Evolutionary conservation across 2,113 vertebrate genomes (phyloP).

Genomic region (Acanthochromis polyacanthus): DNA sequence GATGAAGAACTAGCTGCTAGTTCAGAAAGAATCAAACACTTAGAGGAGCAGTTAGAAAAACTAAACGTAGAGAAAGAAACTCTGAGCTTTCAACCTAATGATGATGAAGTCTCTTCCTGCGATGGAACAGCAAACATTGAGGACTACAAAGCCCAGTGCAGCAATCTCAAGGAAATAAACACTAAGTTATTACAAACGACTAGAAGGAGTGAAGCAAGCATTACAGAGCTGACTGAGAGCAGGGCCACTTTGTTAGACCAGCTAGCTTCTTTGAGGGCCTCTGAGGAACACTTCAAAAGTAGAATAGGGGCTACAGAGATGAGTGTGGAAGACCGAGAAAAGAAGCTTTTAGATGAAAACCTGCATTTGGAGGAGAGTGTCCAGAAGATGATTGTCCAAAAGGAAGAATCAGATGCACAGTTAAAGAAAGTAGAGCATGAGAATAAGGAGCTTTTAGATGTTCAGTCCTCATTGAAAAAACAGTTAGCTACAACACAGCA

Average conservation of each 20-base stretch:
- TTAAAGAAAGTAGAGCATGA: constrained; percentile 81
- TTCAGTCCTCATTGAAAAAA: constrained; percentile 78
- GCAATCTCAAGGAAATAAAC: constrained; percentile 76
- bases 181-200: constrained; percentile 74
- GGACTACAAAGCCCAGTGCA: constrained; percentile 63
- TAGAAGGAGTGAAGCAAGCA: constrained; percentile 75
- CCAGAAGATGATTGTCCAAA: constrained; percentile 80
- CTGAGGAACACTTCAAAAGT: constrained; percentile 85
- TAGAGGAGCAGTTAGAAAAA: constrained; percentile 86
- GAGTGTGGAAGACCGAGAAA: constrained; percentile 81
- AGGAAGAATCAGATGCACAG: constrained; percentile 78
- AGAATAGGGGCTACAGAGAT: constrained; percentile 73
- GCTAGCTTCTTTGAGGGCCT: constrained; percentile 77
- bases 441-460: constrained; percentile 82
- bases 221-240: constrained; percentile 73
- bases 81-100: constrained; percentile 72
- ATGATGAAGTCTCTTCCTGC: constrained; percentile 67
- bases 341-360: constrained; percentile 82
- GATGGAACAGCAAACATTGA: constrained; percentile 70
- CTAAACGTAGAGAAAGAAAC: constrained; percentile 82
- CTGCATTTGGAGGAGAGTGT: constrained; percentile 84
- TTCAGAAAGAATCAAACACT: constrained; percentile 82
- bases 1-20: constrained; percentile 82
- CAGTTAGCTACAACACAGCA: constrained; percentile 77
- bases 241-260: constrained; percentile 78